phyloP scores from a whole-genome alignment of 2,888 invertebrate species.

The Heteropelma amictum region DNA sequence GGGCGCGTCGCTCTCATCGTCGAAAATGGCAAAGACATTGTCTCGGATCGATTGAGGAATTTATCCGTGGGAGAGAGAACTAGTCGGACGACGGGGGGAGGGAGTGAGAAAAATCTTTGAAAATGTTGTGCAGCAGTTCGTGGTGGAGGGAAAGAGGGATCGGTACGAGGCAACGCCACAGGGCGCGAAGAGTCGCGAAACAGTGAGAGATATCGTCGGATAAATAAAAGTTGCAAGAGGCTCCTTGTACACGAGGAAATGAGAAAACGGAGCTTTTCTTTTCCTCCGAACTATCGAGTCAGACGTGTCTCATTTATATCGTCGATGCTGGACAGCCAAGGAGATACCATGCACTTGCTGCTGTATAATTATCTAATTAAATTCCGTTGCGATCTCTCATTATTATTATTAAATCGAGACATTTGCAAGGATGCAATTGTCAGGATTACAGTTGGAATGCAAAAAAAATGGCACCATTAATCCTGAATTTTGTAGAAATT shows the following conservation, averaged over 20 bases:
- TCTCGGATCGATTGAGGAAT: conserved; percentile 41
- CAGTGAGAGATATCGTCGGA: conserved; percentile 6
- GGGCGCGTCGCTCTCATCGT: neutral
- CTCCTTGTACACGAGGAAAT: neutral
- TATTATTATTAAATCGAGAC: too few relatives aligned
- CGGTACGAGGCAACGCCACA: neutral
- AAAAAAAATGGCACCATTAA: too few relatives aligned
- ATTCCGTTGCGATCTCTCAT: too few relatives aligned
- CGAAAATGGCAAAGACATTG: conserved; percentile 33
- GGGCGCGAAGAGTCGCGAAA: neutral
- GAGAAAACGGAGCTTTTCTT: conserved; percentile 2
- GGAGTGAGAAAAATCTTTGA: conserved; percentile 34
- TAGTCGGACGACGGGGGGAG: too few relatives aligned
- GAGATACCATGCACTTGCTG: too few relatives aligned
- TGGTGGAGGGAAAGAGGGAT: neutral
- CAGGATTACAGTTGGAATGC: too few relatives aligned
- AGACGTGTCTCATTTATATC: neutral
- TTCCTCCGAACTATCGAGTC: neutral
- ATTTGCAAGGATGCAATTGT: too few relatives aligned
- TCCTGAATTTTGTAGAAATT: too few relatives aligned
- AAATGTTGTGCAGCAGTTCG: conserved; percentile 31
- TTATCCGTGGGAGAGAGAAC: conserved; percentile 34
- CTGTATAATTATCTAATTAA: too few relatives aligned
- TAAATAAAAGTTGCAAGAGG: conserved; percentile 1
- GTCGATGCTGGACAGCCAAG: too few relatives aligned